Base-by-base conservation (phyloP, 1,140 invertebrate genomes). In the Orussus abietinus region DNA sequence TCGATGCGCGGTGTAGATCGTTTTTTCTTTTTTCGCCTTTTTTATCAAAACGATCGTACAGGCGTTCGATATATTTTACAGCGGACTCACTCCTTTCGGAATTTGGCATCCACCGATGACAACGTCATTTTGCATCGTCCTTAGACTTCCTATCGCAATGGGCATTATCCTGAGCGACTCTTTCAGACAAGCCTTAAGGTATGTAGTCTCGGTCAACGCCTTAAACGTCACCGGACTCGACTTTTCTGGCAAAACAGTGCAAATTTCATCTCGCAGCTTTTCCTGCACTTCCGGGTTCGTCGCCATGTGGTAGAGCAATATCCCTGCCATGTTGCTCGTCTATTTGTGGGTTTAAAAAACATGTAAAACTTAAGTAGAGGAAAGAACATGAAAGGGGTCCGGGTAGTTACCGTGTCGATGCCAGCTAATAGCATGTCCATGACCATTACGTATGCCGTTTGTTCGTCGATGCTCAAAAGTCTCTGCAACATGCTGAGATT, bases 381-480 rank as follows among this genome's bases (percentile, higher is more conserved):
- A n/a, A n/a, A n/a, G n/a, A n/a, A n/a, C n/a, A n/a, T n/a, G n/a
- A n/a, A n/a, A n/a, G n/a, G n/a, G n/a, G n/a, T n/a, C n/a, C 34
- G 22, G 25, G 29, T 21, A 54, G 57, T 72, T 68, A 85, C 83
- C 49, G 85, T 89, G 67, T 90, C 86, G 18, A 88, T 77, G 32
- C 86, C 86, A 11, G 83, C 85, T 38, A 85, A 74, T 14, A 90
- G 43, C 77, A 86, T 82, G 58, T 90, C 86, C 42, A 79, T 72
- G 3, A 82, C 80, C 78, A 89, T 84, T 2, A 79, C 72, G 11
- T 75, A 53, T 1, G 81, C 81, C 19, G 73, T 67, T 58, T 69
- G 67, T 50, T 74, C 69, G 51, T 77, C 73, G 11, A 76, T 75
- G 51, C 57, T 72, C 5, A 76, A 58, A 30, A 76, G 48, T 51